Percentiles rank a stretch among this genome's conserved stretches.
phyloP scores from a whole-genome alignment of 2,888 invertebrate species.

The Saturnia japonica region DNA sequence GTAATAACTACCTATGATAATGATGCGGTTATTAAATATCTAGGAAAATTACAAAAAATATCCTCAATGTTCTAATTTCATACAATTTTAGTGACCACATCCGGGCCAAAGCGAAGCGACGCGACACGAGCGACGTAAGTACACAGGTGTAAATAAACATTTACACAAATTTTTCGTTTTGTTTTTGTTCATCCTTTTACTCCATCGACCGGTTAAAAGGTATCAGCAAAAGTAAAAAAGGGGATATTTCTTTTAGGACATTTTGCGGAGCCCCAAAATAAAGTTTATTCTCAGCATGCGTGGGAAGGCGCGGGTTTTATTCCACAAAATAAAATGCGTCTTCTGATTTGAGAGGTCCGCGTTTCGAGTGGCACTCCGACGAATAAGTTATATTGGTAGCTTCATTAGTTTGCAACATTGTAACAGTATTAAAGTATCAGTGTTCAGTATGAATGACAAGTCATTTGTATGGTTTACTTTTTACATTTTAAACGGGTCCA shows the following conservation, averaged over 20 bases:
- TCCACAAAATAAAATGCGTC: constrained; percentile 28
- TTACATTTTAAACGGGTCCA: constrained; percentile 7
- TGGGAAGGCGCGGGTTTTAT: constrained; percentile 49
- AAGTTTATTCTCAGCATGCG: constrained; percentile 68
- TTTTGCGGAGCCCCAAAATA: constrained; percentile 66
- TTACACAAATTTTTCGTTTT: constrained; percentile 38
- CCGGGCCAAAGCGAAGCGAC: constrained; percentile 20
- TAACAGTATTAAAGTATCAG: constrained; percentile 20
- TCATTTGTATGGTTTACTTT: constrained; percentile 16
- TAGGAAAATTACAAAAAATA: constrained; percentile 19
- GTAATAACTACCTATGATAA: constrained; percentile 18
- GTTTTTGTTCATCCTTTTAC: constrained; percentile 52
- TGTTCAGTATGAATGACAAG: constrained; percentile 20
- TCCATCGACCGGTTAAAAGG: constrained; percentile 57
- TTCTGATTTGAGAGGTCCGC: constrained; percentile 30
- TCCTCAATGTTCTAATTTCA: constrained; percentile 18
- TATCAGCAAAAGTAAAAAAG: constrained; percentile 58
- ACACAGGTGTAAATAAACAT: constrained; percentile 41
- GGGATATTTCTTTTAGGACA: constrained; percentile 53
- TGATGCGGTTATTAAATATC: constrained; percentile 19
- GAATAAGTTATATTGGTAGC: constrained; percentile 24
- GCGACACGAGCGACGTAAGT: background rate
- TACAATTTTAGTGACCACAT: constrained; percentile 27
- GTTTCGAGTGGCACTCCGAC: constrained; percentile 30
- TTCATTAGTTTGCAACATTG: constrained; percentile 34